Evolutionary conservation across 2,113 vertebrate species (phyloP).

Genomic region (Himantopus leucocephalus): DNA sequence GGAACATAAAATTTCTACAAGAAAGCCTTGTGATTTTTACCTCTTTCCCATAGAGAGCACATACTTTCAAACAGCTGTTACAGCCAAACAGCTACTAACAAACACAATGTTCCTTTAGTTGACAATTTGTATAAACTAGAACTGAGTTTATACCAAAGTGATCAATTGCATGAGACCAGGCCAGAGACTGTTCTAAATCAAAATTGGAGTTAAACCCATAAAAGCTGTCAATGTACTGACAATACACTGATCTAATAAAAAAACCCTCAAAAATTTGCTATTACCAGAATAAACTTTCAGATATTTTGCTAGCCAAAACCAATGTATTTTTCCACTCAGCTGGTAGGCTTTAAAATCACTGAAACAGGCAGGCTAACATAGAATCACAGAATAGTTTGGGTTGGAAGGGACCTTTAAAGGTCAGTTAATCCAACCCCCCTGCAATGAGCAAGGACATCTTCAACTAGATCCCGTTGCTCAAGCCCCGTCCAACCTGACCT

Average conservation of each 20-base stretch:
- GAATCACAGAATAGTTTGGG: background rate
- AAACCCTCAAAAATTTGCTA: background rate
- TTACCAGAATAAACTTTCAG: background rate
- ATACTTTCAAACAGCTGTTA: background rate
- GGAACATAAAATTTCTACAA: background rate
- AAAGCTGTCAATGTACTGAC: background rate
- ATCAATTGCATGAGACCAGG: background rate
- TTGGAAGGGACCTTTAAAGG: background rate
- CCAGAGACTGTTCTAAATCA: background rate
- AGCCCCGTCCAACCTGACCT: rapidly evolving
- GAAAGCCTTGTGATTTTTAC: background rate
- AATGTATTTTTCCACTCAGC: background rate
- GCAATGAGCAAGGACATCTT: background rate
- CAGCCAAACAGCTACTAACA: background rate
- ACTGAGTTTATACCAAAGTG: background rate
- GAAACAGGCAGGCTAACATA: background rate
- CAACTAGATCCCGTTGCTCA: background rate
- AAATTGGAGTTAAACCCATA: background rate
- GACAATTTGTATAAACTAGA: background rate
- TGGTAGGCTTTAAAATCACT: background rate
- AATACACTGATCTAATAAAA: background rate
- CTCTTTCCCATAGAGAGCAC: background rate
- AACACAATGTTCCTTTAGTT: background rate
- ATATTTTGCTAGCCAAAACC: background rate
- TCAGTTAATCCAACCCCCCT: background rate